Evolutionary conservation across 2,888 invertebrate genomes (phyloP).

Genomic region (Dendrolimus pini): DNA sequence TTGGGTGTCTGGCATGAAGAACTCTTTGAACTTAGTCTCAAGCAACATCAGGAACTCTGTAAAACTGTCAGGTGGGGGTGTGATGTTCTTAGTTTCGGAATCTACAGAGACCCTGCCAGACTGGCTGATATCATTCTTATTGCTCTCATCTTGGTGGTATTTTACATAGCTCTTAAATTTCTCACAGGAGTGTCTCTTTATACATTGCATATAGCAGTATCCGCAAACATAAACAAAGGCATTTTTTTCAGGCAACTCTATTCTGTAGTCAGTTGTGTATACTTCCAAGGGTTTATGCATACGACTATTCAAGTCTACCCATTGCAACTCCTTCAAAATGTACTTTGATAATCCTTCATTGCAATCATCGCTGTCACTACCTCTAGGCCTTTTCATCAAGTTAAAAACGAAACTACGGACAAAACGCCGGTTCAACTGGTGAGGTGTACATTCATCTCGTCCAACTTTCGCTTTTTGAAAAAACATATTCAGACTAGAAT

Average conservation of each 20-base stretch:
- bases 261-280: slow-evolving; percentile 15
- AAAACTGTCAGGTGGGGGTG: slow-evolving; percentile 10
- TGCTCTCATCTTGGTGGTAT: neutral
- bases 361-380: slow-evolving; percentile 7
- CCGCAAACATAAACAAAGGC: slow-evolving; percentile 14
- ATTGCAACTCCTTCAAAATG: neutral
- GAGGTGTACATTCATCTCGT: slow-evolving; percentile 12
- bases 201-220: slow-evolving; percentile 17
- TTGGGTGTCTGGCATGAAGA: slow-evolving; percentile 8
- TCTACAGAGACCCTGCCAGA: neutral
- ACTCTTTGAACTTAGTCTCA: slow-evolving; percentile 17
- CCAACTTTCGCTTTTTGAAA: slow-evolving; percentile 1
- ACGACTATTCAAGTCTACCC: neutral
- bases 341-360: slow-evolving; percentile 6
- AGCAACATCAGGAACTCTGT: slow-evolving; percentile 15
- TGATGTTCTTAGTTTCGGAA: neutral
- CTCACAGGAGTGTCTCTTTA: slow-evolving; percentile 14
- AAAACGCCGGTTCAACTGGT: slow-evolving; percentile 12
- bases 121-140: neutral
- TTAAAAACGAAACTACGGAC: slow-evolving; percentile 13
- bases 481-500: slow-evolving; percentile 9
- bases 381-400: slow-evolving; percentile 15
- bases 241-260: slow-evolving; percentile 14
- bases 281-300: slow-evolving; percentile 9
- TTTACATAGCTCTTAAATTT: slow-evolving; percentile 11